Conservation (phyloP, 1,140 invertebrate species). For the Magallana angulata region DNA sequence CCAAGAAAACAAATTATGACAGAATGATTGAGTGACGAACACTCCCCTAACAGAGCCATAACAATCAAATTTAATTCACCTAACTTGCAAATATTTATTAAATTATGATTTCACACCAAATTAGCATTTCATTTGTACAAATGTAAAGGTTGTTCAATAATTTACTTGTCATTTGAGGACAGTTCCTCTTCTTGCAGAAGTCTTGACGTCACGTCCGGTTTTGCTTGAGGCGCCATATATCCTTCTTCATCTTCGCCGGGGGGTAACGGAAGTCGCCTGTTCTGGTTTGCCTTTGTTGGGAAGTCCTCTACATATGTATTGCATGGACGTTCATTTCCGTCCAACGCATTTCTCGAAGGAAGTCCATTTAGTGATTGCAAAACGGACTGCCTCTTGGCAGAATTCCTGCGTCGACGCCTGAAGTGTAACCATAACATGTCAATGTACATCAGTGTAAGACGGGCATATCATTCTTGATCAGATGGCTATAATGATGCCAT, state of each 20-base stretch:
- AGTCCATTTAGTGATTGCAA: neutral
- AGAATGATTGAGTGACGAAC: too few species aligned
- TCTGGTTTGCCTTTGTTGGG: neutral
- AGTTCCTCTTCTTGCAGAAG: constrained; percentile 2
- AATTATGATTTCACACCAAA: too few species aligned
- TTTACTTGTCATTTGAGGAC: neutral
- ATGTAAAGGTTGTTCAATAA: too few species aligned
- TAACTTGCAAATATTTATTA: too few species aligned
- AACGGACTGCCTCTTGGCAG: neutral
- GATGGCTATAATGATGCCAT: too few species aligned
- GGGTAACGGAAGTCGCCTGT: constrained; percentile 5
- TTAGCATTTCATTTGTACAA: too few species aligned
- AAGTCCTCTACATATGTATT: neutral
- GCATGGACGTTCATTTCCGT: neutral
- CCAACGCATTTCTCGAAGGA: neutral
- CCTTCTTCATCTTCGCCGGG: neutral
- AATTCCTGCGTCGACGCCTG: constrained; percentile 6
- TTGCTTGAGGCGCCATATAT: neutral
- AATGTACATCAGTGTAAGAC: too few species aligned
- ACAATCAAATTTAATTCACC: too few species aligned
- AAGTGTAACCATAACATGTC: too few species aligned
- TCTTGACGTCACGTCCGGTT: constrained; percentile 5
- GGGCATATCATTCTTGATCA: too few species aligned
- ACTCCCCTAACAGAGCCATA: too few species aligned
- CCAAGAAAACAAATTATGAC: too few species aligned